Evolutionary conservation across 2,113 vertebrate species (phyloP), one percentile per base, ranked within the genome.

Genomic region (Mystacornis crossleyi): DNA sequence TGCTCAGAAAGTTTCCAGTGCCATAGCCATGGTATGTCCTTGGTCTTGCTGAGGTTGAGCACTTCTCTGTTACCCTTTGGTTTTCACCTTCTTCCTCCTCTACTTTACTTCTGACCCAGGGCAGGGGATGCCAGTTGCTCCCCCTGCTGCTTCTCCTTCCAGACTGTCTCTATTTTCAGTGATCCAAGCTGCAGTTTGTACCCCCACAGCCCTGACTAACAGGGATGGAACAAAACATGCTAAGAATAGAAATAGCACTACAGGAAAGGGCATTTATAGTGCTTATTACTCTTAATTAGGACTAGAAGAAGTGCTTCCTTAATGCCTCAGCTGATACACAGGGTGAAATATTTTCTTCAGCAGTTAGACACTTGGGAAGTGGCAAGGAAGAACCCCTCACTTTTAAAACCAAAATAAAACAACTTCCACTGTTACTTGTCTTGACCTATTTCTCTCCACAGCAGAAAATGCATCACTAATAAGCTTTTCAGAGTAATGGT

Each of bases 391-490:
- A 61, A 6, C 9, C 5, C 14, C 45, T 40, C 0, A 2, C 4
- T 42, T 86, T 55, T n/a, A 40, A 78, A 91, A 64, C 2, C 13
- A 47, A 93, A 73, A 28, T 4, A 53, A 73, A 80, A 45, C 6
- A 53, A 16, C 5, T 83, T 82, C 38, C 25, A 45, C 0, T 50
- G 42, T 57, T 67, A n/a, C 8, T 48, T 48, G 12, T 21, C 55
- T 82, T 74, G 38, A 50, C 47, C 70, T 58, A 57, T 66, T 94
- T 85, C 70, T 91, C 65, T 89, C 91, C 62, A 40, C 50, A 58
- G 36, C 26, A 93, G 81, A 61, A 77, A 91, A 81, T 11, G 48
- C 48, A 85, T 33, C 81, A 20, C 69, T 94, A 82, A 66, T 48
- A 84, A 80, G 14, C 38, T 53, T 47, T 40, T 69, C 8, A 3